These are phyloP conservation scores for Diarsia dahlii DNA, from an alignment of 2,888 invertebrate genomes.

Conservation along the genomic window DNA sequence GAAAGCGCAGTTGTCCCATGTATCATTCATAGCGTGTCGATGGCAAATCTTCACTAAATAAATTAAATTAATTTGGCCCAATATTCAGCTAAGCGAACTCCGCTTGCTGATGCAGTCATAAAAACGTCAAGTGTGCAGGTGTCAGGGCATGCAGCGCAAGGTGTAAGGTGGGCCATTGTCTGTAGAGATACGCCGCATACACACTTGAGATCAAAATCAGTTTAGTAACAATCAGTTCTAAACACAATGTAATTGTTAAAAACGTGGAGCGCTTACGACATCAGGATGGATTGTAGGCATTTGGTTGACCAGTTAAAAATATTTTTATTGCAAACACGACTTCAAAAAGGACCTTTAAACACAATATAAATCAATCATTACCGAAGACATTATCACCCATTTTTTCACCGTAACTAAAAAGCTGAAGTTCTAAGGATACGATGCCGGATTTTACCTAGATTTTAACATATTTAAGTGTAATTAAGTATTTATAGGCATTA, in stretches of 20 bases:
- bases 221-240: no score
- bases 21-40: no score
- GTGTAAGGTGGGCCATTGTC: no score
- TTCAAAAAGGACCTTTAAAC: neutral
- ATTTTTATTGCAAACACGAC: neutral
- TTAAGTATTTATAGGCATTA: slow-evolving; percentile 37
- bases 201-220: no score
- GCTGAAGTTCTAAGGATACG: slow-evolving; percentile 64
- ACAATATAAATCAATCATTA: neutral
- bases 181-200: no score
- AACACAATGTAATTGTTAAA: neutral
- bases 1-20: no score
- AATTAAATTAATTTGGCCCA: no score
- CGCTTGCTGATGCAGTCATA: no score
- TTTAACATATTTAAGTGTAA: slow-evolving; percentile 34
- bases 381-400: slow-evolving; percentile 28
- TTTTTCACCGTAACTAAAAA: slow-evolving; percentile 24
- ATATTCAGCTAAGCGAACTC: no score
- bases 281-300: neutral
- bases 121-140: no score
- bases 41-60: no score
- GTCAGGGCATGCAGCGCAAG: no score
- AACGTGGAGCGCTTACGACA: neutral
- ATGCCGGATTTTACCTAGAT: slow-evolving; percentile 3
- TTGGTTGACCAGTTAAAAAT: neutral